Evolutionary conservation across 2,113 vertebrate species (phyloP).

Genomic region (Zonotrichia leucophrys): DNA sequence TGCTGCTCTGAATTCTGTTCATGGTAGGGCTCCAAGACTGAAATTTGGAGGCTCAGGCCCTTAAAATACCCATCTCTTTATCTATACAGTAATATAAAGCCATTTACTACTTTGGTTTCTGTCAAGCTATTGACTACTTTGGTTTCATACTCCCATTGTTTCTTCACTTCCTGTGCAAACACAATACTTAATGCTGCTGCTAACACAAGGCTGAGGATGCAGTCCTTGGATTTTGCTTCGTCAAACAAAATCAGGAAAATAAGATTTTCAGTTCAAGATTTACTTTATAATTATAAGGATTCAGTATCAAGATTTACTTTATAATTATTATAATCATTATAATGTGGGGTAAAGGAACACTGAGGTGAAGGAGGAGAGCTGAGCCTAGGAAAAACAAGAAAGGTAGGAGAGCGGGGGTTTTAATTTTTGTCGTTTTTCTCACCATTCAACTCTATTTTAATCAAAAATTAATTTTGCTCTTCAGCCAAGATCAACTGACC

Average conservation of each 20-base stretch:
- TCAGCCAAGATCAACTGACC: not conserved
- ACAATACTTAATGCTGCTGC: not conserved
- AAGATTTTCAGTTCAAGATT: not conserved
- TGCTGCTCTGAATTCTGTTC: not conserved
- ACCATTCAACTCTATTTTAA: not conserved
- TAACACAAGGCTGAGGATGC: not conserved
- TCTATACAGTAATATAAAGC: not conserved
- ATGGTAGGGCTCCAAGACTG: not conserved
- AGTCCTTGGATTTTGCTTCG: not conserved
- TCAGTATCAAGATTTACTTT: not conserved
- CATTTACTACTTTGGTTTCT: not conserved
- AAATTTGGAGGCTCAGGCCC: not conserved
- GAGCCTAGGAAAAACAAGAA: not conserved
- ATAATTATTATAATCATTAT: no score
- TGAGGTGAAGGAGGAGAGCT: not conserved
- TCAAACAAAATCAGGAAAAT: not conserved
- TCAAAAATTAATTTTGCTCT: not conserved
- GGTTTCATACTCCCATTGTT: not conserved
- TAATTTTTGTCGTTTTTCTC: not conserved
- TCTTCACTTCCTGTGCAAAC: not conserved
- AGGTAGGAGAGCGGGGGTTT: rapidly evolving
- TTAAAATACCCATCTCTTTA: not conserved
- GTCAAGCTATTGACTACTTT: not conserved
- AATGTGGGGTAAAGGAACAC: not conserved
- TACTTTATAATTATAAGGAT: no score